Evolutionary conservation across 2,113 vertebrate species (phyloP).

Genomic region (Odontesthes bonariensis): DNA sequence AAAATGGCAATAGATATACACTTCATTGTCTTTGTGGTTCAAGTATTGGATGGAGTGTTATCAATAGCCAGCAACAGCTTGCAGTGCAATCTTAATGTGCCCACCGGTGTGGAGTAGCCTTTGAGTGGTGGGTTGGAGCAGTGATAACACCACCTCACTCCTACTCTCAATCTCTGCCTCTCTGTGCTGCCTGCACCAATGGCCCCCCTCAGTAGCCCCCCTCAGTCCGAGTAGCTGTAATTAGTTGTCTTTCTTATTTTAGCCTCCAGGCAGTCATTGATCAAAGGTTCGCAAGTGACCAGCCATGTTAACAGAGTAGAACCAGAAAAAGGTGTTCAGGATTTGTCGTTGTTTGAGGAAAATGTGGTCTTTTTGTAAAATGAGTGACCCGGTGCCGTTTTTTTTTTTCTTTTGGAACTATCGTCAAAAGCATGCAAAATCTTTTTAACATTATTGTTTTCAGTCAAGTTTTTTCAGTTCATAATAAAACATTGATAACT

Average conservation of each 20-base stretch:
- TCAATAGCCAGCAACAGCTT: neutral
- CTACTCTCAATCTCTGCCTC: conserved; percentile 26
- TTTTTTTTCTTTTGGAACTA: too few species aligned
- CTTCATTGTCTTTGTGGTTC: conserved; percentile 1
- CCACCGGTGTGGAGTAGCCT: conserved; percentile 34
- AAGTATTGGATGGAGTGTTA: neutral
- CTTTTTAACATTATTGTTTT: too few species aligned
- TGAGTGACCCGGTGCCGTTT: too few species aligned
- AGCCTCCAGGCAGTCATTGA: conserved; percentile 22
- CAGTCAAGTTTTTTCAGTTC: too few species aligned
- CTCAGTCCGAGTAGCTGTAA: conserved; percentile 41
- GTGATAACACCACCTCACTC: conserved; percentile 38
- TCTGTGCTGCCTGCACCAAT: conserved; percentile 21
- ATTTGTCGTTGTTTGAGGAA: neutral
- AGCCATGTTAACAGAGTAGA: conserved; percentile 5
- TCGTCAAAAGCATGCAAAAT: too few species aligned
- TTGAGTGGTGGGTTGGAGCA: conserved; percentile 24
- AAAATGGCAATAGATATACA: too few species aligned
- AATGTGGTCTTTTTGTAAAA: too few species aligned
- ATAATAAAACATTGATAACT: too few species aligned
- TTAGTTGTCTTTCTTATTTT: conserved; percentile 11
- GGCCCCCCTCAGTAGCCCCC: neutral
- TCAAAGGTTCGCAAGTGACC: conserved; percentile 11
- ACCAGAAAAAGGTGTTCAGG: neutral
- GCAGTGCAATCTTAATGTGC: neutral